Conservation (phyloP, 2,797 vertebrate genomes). For the Apodemus agrarius region DNA sequence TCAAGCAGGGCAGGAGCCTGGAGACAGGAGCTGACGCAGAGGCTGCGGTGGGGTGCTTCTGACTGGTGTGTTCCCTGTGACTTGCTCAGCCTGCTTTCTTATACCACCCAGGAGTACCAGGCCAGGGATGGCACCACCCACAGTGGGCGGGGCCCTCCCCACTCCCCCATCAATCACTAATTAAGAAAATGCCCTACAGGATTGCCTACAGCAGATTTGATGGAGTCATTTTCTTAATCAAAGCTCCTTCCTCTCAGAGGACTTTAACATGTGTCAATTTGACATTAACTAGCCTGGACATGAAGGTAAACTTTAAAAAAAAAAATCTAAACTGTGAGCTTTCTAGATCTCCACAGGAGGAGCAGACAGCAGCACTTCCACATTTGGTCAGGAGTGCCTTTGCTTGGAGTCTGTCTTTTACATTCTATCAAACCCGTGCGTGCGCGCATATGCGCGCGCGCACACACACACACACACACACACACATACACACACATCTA, state of each 20-base stretch:
- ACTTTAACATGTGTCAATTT: not conserved
- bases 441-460: no score
- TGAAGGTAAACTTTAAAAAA: not conserved
- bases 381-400: not conserved
- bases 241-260: not conserved
- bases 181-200: not conserved
- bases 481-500: not conserved
- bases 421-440: not conserved
- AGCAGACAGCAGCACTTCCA: not conserved
- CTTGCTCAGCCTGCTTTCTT: not conserved
- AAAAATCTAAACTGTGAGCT: not conserved
- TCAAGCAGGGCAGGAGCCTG: not conserved
- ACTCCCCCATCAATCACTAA: not conserved
- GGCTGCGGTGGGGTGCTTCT: not conserved
- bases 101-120: not conserved
- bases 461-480: no score
- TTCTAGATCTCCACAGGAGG: slow-evolving; percentile 17
- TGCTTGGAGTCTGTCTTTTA: not conserved
- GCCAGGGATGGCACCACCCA: not conserved
- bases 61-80: not conserved
- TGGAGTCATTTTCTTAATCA: not conserved
- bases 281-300: not conserved
- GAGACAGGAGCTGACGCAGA: not conserved
- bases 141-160: not conserved
- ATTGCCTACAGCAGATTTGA: not conserved